Base-by-base conservation (phyloP, 2,797 vertebrate genomes). In the Cercopithecus mitis region DNA sequence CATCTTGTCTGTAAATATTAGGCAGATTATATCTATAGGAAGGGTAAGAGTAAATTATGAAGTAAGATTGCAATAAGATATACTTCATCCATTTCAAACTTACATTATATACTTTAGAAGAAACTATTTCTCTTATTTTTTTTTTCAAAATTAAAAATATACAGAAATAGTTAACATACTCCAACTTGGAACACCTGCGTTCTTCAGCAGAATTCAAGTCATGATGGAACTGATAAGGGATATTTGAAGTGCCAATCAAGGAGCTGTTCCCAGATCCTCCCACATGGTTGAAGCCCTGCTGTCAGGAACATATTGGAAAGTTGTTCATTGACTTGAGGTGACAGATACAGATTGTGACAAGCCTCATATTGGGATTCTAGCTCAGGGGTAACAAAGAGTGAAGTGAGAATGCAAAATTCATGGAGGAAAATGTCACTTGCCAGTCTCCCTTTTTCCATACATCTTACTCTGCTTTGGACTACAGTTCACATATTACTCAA, bases 301-400 rank as follows among this genome's bases (percentile, higher is more conserved):
- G 90, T 97, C 96, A 97, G 61, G 83, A 97, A 97, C 79, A 95
- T 98, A 97, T 91, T 97, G 96, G 47, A 88, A 96, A 93, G 50
- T 94, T 97, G 97, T 98, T 98, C 86, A 77, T 95, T 98, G 95
- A 91, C 85, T 94, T 97, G 88, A 97, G 76, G 85, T 97, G 95
- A 97, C 97, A 97, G 93, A 94, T 94, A 98, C 58, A 97, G 95
- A 97, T 96, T 97, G 84, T 98, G 97, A 97, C 98, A 98, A 97
- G 82, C 55, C 75, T 97, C 94, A 97, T 83, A 97, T 89, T 96
- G 95, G 91, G 94, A 91, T 55, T 97, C 9, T 45, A 97, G 97
- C 92, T 95, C 20, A 55, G 82, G 96, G 64, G 67, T 22, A 96
- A 92, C 58, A 95, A 36, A 67, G 82, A 94, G 80, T 92, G 61